Percentiles rank a stretch among this genome's conserved stretches.
phyloP scores from a whole-genome alignment of 30 jellyfish, hydroid and myxozoan species.

The Calvadosia cruxmelitensis region DNA sequence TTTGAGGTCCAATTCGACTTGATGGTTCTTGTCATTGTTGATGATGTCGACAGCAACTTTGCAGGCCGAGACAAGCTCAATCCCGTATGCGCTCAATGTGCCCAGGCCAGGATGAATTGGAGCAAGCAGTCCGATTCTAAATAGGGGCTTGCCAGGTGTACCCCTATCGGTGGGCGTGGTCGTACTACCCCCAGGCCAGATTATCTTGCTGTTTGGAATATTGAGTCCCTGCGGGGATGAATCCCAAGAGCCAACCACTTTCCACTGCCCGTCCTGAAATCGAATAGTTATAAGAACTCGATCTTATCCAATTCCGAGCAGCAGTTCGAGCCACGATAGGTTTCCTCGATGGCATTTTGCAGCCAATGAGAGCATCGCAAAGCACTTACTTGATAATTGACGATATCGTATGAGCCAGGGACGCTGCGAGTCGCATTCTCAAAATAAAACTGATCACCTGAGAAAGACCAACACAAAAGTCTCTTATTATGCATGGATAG shows the following conservation, averaged over 20 bases:
- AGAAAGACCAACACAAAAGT: not conserved
- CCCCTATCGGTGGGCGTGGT: conserved; percentile 91
- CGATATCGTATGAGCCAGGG: conserved; percentile 49
- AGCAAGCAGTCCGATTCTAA: conserved; percentile 80
- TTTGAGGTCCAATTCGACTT: conserved; percentile 64
- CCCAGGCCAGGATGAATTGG: conserved; percentile 86
- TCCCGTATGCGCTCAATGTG: conserved; percentile 45
- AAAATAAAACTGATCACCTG: conserved; percentile 61
- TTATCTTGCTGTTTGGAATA: conserved; percentile 46
- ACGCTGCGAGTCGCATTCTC: conserved; percentile 23
- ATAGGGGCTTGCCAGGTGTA: conserved; percentile 87
- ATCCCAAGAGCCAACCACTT: conserved; percentile 76
- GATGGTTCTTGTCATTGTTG: conserved; percentile 44
- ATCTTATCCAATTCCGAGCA: no score
- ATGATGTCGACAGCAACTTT: conserved; percentile 86
- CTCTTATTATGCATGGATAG: no score
- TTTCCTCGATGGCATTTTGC: not conserved
- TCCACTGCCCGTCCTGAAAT: conserved; percentile 13
- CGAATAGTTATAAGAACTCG: no score
- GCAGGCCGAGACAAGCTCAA: conserved; percentile 89
- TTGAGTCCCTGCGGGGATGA: conserved; percentile 43
- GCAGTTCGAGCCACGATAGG: no score
- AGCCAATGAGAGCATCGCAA: not conserved
- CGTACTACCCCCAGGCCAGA: conserved; percentile 95
- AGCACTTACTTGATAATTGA: conserved; percentile 54